Percentiles rank a stretch among this genome's conserved stretches.
Conservation (phyloP, 2,113 vertebrate species). For the Thalassarche chlororhynchos region DNA sequence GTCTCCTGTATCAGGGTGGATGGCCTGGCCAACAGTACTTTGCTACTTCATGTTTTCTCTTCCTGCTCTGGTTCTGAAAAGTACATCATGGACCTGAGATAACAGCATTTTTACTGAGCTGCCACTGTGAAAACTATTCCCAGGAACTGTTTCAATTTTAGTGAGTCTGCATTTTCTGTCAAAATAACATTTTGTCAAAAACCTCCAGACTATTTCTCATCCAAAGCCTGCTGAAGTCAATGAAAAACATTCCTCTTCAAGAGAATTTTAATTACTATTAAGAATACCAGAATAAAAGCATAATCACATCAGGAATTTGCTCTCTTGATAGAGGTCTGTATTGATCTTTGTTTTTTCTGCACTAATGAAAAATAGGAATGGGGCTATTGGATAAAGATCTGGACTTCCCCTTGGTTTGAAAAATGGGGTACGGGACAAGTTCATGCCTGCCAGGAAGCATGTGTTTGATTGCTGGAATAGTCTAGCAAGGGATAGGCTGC, state of each 20-base stretch:
- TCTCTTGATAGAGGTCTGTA: not conserved
- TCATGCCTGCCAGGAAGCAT: not conserved
- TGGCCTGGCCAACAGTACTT: not conserved
- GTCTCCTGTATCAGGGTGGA: not conserved
- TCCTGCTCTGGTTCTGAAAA: not conserved
- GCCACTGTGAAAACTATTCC: not conserved
- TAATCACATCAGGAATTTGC: not conserved
- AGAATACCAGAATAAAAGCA: not conserved
- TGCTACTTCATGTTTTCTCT: constrained; percentile 16
- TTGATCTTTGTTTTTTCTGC: not conserved
- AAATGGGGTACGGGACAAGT: not conserved
- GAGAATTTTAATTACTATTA: not conserved
- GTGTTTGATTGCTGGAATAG: not conserved
- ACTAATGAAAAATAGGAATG: not conserved
- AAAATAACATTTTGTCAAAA: not conserved
- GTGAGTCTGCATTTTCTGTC: constrained; percentile 12
- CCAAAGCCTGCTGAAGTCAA: not conserved
- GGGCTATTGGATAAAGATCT: not conserved
- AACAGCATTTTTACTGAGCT: not conserved
- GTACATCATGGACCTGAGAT: not conserved
- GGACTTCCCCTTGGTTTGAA: not conserved
- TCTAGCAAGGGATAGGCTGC: not conserved
- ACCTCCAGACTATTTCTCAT: not conserved
- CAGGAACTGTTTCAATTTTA: constrained; percentile 8
- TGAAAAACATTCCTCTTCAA: not conserved